Conservation (phyloP, 2,113 vertebrate genomes). For the Salminus brasiliensis region DNA sequence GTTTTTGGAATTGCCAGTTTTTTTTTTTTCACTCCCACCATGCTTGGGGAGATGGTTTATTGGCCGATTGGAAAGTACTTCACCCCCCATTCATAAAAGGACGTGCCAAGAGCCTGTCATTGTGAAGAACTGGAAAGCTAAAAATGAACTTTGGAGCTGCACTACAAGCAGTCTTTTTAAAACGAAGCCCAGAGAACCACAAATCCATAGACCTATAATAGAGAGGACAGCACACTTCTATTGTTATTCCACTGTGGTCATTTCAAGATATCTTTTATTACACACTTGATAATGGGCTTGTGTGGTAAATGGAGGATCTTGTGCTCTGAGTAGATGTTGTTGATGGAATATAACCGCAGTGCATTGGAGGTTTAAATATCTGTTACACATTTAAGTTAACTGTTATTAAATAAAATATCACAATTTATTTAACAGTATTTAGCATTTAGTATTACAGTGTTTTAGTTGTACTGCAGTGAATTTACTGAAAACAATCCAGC, state of each 20-base stretch:
- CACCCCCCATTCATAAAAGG: constrained; percentile 50
- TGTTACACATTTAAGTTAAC: neutral
- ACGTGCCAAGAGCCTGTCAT: constrained; percentile 53
- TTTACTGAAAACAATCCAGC: too few species aligned
- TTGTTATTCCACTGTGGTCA: constrained; percentile 8
- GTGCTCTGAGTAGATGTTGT: neutral
- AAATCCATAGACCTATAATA: constrained; percentile 42
- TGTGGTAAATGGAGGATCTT: neutral
- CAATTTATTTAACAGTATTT: neutral
- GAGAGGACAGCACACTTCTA: constrained; percentile 31
- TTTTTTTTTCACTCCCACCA: constrained; percentile 7
- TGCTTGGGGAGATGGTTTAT: constrained; percentile 50
- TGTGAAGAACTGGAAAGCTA: constrained; percentile 51
- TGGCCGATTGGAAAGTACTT: constrained; percentile 44
- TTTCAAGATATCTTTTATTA: constrained; percentile 24
- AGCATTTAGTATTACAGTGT: too few species aligned
- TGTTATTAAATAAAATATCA: neutral
- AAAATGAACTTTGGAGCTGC: constrained; percentile 48
- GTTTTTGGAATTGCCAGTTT: constrained; percentile 7
- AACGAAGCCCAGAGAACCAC: constrained; percentile 35
- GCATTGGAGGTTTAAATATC: neutral
- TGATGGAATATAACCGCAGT: neutral
- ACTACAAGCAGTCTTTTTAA: constrained; percentile 37
- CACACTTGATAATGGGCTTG: constrained; percentile 53
- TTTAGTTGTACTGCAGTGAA: too few species aligned